These are phyloP conservation scores for Odobenus rosmarus DNA, from an alignment of 2,113 vertebrate species.

Conservation along the genomic window DNA sequence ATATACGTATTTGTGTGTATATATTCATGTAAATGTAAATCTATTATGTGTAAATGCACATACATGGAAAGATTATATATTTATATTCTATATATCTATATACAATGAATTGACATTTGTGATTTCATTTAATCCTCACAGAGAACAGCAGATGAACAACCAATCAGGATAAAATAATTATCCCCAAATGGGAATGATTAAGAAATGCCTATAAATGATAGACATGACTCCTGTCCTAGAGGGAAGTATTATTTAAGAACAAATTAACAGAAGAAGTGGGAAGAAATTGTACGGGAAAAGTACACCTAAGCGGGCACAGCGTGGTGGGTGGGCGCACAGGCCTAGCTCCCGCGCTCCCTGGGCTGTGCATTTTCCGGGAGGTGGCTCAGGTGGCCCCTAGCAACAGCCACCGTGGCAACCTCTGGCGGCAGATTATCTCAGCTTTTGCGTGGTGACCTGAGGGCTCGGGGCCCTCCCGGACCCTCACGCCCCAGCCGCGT, in stretches of 20 bases:
- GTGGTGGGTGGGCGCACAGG: neutral
- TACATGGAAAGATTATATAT: neutral
- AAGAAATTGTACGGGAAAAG: neutral
- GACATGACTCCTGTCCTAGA: neutral
- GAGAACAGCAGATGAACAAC: neutral
- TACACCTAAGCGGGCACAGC: neutral
- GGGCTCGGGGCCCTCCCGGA: neutral
- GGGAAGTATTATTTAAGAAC: neutral
- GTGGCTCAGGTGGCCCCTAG: neutral
- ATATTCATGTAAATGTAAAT: neutral
- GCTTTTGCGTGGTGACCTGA: neutral
- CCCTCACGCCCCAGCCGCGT: accelerated
- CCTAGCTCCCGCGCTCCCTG: conserved; percentile 17
- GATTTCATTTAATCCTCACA: neutral
- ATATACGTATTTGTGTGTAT: neutral
- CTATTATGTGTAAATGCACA: neutral
- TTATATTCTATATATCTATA: neutral
- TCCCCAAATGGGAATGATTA: neutral
- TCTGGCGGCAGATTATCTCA: neutral
- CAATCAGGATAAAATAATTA: neutral
- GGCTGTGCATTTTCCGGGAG: neutral
- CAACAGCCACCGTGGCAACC: accelerated
- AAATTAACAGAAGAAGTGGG: neutral
- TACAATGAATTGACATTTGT: neutral
- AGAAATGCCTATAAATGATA: neutral